phyloP scores from a whole-genome alignment of 2,797 vertebrate genomes.

The Echeneis naucrates region DNA sequence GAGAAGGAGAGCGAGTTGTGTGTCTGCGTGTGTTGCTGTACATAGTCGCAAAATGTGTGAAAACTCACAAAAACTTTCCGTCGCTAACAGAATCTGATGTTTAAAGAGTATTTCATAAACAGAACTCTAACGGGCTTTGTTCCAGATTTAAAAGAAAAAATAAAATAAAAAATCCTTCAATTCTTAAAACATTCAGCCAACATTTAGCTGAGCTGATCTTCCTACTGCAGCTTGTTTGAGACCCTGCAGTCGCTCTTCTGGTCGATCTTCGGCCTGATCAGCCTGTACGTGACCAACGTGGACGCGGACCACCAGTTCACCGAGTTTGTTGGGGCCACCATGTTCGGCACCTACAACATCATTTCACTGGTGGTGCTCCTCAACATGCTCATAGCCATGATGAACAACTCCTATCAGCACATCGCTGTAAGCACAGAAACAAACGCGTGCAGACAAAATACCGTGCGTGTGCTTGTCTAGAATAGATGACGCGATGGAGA shows the following conservation, averaged over 20 bases:
- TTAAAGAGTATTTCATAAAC: conserved; percentile 6
- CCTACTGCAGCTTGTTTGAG: conserved; percentile 92
- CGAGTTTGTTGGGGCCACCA: conserved; percentile 97
- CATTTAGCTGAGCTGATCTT: neutral
- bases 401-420: conserved; percentile 99
- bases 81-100: conserved; percentile 29
- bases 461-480: neutral
- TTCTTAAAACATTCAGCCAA: neutral
- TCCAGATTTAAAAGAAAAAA: too few species aligned
- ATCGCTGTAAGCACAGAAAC: conserved; percentile 90
- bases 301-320: conserved; percentile 94
- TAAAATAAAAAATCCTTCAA: neutral
- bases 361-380: conserved; percentile 98
- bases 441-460: neutral
- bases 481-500: neutral
- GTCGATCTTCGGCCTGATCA: conserved; percentile 99
- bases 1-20: conserved; percentile 5
- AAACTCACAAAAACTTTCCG: conserved; percentile 4
- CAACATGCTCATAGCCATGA: conserved; percentile 99
- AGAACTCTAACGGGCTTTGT: neutral
- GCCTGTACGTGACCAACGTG: conserved; percentile 96
- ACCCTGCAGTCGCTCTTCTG: conserved; percentile 98
- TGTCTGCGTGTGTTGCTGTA: neutral
- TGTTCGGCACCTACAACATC: conserved; percentile 99
- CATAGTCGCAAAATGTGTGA: conserved; percentile 26